phyloP scores from a whole-genome alignment of 1,140 invertebrate genomes.

The Mycetomoellerius zeteki region DNA sequence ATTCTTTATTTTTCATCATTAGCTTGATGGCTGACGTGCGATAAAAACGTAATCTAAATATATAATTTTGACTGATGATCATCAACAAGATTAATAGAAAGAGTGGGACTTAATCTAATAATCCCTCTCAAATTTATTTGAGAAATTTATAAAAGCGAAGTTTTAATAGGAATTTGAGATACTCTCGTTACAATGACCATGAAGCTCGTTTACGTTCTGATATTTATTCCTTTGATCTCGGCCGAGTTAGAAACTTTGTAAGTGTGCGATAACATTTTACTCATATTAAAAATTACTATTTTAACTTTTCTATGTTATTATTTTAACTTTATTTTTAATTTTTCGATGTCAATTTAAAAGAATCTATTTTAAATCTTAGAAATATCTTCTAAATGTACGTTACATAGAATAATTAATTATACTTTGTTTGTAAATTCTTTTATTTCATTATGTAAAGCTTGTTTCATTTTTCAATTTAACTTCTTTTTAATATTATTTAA shows the following conservation, averaged over 20 bases:
- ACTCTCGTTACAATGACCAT: slow-evolving; percentile 32
- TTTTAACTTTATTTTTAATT: background rate
- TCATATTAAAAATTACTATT: slow-evolving; percentile 8
- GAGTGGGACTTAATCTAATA: background rate
- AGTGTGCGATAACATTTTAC: background rate
- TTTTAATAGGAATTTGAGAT: background rate
- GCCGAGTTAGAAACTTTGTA: slow-evolving; percentile 1
- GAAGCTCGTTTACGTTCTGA: slow-evolving; percentile 19
- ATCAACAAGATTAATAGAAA: background rate
- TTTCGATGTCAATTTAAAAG: background rate
- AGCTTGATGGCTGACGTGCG: background rate
- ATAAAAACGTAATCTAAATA: background rate
- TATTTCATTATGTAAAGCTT: background rate
- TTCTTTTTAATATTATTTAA: slow-evolving; percentile 10
- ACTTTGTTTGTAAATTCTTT: background rate
- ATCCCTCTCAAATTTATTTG: background rate
- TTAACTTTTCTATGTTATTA: background rate
- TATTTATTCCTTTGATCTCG: background rate
- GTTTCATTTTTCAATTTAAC: background rate
- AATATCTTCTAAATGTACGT: background rate
- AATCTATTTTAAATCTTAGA: background rate
- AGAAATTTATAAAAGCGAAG: slow-evolving; percentile 33
- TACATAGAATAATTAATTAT: background rate
- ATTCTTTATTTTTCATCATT: background rate
- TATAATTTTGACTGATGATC: slow-evolving; percentile 15